phyloP scores from a whole-genome alignment of 2,113 vertebrate species.

The Nothoprocta perdicaria region DNA sequence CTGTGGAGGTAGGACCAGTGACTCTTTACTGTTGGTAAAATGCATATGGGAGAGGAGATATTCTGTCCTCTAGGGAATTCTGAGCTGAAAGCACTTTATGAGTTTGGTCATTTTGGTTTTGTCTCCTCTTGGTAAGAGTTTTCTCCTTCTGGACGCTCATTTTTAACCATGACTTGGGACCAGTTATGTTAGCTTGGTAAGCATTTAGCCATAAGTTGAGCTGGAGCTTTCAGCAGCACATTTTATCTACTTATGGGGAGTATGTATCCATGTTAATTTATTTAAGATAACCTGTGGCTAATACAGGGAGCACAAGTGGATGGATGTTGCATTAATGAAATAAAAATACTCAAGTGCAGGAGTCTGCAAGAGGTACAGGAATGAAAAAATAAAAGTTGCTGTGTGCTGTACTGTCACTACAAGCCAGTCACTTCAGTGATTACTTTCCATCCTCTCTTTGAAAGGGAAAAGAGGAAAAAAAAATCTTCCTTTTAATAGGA shows the following conservation, averaged over 20 bases:
- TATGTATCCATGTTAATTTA: background rate
- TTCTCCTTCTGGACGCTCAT: background rate
- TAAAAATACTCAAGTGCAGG: background rate
- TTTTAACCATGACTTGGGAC: background rate
- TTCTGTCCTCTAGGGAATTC: background rate
- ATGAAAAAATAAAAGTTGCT: background rate
- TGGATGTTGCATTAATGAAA: background rate
- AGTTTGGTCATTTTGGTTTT: accelerated
- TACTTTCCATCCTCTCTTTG: background rate
- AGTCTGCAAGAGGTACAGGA: background rate
- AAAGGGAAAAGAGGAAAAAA: background rate
- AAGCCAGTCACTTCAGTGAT: background rate
- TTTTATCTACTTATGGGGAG: background rate
- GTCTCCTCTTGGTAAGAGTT: background rate
- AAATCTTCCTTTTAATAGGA: background rate
- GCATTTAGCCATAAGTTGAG: background rate
- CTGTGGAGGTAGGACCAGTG: background rate
- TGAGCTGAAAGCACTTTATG: background rate
- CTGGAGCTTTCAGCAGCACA: background rate
- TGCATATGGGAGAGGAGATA: background rate
- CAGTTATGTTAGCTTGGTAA: background rate
- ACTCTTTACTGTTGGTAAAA: background rate
- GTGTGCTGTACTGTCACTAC: background rate
- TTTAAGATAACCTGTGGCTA: background rate
- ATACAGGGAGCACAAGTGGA: background rate